Percentiles rank a stretch among this genome's conserved stretches.
Evolutionary conservation across 2,113 vertebrate species (phyloP).

Genomic region (Psammodynastes pulverulentus): DNA sequence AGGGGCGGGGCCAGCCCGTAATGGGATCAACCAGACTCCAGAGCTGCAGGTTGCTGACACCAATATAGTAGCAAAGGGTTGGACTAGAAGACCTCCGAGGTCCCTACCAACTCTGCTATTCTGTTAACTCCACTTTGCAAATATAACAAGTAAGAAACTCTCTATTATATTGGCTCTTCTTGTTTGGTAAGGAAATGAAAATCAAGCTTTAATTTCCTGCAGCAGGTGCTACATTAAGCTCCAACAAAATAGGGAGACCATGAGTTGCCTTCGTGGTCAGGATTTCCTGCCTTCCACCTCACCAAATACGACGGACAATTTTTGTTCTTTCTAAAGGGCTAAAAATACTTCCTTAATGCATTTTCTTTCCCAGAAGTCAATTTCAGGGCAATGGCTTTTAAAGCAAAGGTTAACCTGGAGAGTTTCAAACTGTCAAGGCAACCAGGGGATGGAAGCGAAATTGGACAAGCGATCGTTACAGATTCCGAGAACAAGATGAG

Average conservation of each 20-base stretch:
- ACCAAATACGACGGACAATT: background rate
- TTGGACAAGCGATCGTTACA: background rate
- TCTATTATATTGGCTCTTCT: background rate
- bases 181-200: background rate
- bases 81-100: background rate
- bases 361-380: conserved; percentile 1
- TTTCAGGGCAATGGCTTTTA: background rate
- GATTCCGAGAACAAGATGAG: background rate
- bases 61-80: background rate
- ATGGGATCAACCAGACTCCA: too few relatives aligned
- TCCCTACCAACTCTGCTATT: background rate
- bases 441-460: background rate
- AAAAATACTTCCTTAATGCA: background rate
- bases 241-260: background rate
- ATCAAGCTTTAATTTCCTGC: background rate
- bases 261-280: background rate
- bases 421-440: background rate
- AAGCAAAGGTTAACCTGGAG: conserved; percentile 2
- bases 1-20: too few relatives aligned
- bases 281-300: background rate
- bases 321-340: background rate
- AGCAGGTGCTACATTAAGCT: background rate
- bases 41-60: too few relatives aligned
- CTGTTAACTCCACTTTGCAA: background rate
- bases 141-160: background rate